Conservation (phyloP, 2,113 vertebrate genomes). For the Terrapene triunguis region DNA sequence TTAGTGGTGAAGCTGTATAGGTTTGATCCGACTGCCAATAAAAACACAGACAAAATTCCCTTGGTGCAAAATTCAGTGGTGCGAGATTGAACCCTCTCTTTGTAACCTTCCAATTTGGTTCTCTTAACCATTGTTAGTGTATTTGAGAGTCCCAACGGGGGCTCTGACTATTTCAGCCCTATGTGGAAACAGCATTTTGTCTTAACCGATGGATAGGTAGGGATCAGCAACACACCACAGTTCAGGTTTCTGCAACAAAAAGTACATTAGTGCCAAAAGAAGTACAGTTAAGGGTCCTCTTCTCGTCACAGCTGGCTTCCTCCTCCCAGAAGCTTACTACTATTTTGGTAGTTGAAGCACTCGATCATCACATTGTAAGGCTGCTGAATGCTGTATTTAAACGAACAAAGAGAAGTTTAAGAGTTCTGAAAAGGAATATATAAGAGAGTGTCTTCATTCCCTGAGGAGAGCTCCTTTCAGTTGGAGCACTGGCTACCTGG, state of each 20-base stretch:
- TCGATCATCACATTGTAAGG: slow-evolving; percentile 5
- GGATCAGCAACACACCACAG: background rate
- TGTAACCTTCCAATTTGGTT: background rate
- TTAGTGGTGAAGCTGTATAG: background rate
- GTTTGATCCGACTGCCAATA: background rate
- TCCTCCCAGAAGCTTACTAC: background rate
- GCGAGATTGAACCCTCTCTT: background rate
- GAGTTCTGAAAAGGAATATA: slow-evolving; percentile 32
- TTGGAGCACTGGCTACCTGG: slow-evolving; percentile 7
- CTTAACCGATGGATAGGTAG: background rate
- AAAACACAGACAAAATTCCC: background rate
- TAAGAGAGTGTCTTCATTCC: slow-evolving; percentile 42
- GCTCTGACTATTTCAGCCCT: background rate
- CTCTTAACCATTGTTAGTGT: background rate
- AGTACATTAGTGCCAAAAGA: background rate
- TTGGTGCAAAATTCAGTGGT: background rate
- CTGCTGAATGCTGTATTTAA: slow-evolving; percentile 45
- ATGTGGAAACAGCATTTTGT: background rate
- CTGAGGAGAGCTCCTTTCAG: slow-evolving; percentile 46
- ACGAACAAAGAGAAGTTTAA: slow-evolving; percentile 41
- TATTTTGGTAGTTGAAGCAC: slow-evolving; percentile 19
- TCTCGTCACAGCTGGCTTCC: slow-evolving; percentile 32
- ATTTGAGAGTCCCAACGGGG: slow-evolving; percentile 8
- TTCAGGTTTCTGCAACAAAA: slow-evolving; percentile 21
- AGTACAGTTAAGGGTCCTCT: slow-evolving; percentile 1